Evolutionary conservation across 2,113 vertebrate species (phyloP), one percentile per base, ranked within the genome.

Genomic region (Dicaeum eximium): DNA sequence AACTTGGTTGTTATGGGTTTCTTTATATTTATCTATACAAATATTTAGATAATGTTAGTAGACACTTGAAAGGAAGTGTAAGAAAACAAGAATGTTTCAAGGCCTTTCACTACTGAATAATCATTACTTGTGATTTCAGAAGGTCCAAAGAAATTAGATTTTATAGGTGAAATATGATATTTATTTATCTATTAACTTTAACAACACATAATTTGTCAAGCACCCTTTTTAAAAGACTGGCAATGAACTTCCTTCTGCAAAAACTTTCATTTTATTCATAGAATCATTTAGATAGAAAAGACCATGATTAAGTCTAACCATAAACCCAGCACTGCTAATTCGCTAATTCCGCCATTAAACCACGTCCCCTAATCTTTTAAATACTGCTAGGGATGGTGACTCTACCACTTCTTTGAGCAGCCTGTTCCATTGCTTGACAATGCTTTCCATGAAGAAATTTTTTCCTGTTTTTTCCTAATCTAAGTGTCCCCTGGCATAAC

Each of bases 311-410:
- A 27, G 3, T 54, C 23, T 17, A 75, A 22, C 14, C 18, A 48
- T 27, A 42, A 61, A 54, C 12, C 4, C 30, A 61, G 22, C 19
- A 33, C 6, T 54, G 30, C 30, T 30, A 54, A 35, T n/a, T 75
- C 30, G 30, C 30, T 30, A 54, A 35, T n/a, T 75, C 30, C 22
- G 42, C 8, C 25, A 35, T 30, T 35, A 30, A 81, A 30, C 14
- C 22, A 33, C 0, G 0, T 15, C 14, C 4, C 11, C 51, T 25
- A 53, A 28, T 15, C n/a, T 87, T 79, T 58, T n/a, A 64, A 58
- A 47, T 44, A 53, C 2, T 0, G 0, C 11, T n/a, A 17, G 13
- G 15, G 10, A 15, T 48, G 31, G 28, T 3, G 22, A 67, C 23
- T 62, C 22, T 11, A 18, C 4, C 4, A 18, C n/a, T 38, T 88